Conservation (phyloP, 1,140 invertebrate genomes). For the Fragariocoptes setiger region DNA sequence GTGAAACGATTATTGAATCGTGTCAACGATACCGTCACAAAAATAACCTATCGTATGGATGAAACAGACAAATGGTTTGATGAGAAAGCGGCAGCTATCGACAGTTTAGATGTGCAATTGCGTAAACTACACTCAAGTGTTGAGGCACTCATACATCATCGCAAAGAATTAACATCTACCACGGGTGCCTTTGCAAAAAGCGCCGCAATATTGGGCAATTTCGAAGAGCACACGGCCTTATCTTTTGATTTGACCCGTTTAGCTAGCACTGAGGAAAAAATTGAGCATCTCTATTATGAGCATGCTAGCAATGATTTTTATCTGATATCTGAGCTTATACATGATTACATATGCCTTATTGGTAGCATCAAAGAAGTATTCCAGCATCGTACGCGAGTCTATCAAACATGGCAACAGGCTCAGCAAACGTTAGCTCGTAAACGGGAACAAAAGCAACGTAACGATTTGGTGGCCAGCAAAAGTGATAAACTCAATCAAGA, state of each 20-base stretch:
- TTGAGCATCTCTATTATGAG: slow-evolving; percentile 53
- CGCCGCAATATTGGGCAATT: slow-evolving; percentile 60
- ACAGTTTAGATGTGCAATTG: slow-evolving; percentile 59
- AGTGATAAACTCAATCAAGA: slow-evolving; percentile 59
- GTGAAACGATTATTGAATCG: slow-evolving; percentile 78
- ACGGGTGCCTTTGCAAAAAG: slow-evolving; percentile 55
- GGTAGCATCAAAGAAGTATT: slow-evolving; percentile 88
- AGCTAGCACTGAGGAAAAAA: slow-evolving; percentile 62
- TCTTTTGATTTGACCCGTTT: slow-evolving; percentile 67
- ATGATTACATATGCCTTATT: slow-evolving; percentile 76
- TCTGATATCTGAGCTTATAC: slow-evolving; percentile 61
- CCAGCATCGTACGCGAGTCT: slow-evolving; percentile 82
- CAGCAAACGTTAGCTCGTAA: slow-evolving; percentile 77
- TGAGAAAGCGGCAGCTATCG: slow-evolving; percentile 65
- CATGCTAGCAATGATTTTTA: slow-evolving; percentile 85
- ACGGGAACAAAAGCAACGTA: slow-evolving; percentile 62
- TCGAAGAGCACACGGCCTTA: slow-evolving; percentile 73
- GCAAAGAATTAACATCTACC: slow-evolving; percentile 45
- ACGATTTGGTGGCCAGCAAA: slow-evolving; percentile 47
- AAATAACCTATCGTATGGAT: slow-evolving; percentile 97
- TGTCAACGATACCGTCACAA: slow-evolving; percentile 87
- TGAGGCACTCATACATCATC: slow-evolving; percentile 49
- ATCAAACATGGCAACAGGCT: slow-evolving; percentile 88
- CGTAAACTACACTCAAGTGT: slow-evolving; percentile 55
- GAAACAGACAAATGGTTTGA: slow-evolving; percentile 99